These are phyloP conservation scores for Criorhina ranunculi DNA, from an alignment of 2,888 invertebrate species.

Conservation along the genomic window DNA sequence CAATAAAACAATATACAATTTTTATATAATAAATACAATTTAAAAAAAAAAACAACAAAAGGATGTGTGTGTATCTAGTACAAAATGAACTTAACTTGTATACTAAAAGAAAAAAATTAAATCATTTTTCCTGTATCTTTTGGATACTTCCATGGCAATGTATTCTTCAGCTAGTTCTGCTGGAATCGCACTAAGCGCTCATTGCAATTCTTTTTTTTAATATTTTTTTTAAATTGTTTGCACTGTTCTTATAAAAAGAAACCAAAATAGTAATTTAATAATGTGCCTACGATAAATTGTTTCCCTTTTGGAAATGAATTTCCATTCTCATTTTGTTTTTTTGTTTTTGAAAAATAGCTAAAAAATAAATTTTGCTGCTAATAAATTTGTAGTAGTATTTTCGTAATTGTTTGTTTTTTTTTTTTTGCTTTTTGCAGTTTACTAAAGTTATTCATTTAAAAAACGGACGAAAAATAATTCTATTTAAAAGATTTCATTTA, in stretches of 20 bases:
- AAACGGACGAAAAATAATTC: slow-evolving; percentile 75
- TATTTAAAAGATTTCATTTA: slow-evolving; percentile 69
- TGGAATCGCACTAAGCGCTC: slow-evolving; percentile 22
- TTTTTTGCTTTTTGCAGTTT: slow-evolving; percentile 38
- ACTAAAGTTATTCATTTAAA: slow-evolving; percentile 62
- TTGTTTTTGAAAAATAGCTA: slow-evolving; percentile 59
- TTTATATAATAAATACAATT: slow-evolving; percentile 52
- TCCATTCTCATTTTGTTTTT: slow-evolving; percentile 46
- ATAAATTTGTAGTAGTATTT: slow-evolving; percentile 63
- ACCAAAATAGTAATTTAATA: slow-evolving; percentile 5
- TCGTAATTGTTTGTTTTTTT: slow-evolving; percentile 49
- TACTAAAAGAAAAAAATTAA: slow-evolving; percentile 36
- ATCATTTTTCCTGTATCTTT: slow-evolving; percentile 27
- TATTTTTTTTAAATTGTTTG: too few relatives aligned
- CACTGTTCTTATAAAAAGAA: slow-evolving; percentile 7
- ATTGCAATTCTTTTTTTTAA: slow-evolving; percentile 7
- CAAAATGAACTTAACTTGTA: slow-evolving; percentile 48
- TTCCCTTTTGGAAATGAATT: slow-evolving; percentile 53
- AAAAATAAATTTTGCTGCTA: slow-evolving; percentile 67
- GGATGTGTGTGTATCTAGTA: slow-evolving; percentile 38
- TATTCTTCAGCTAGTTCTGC: slow-evolving; percentile 5
- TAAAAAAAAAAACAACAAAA: slow-evolving; percentile 30
- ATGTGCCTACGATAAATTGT: slow-evolving; percentile 65
- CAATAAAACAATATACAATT: slow-evolving; percentile 67
- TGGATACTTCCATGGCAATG: slow-evolving; percentile 28